A percentile compares a stretch with the other conserved stretches of the same genome.
Conservation (phyloP, 2,888 invertebrate genomes). For the Tinea trinotella region DNA sequence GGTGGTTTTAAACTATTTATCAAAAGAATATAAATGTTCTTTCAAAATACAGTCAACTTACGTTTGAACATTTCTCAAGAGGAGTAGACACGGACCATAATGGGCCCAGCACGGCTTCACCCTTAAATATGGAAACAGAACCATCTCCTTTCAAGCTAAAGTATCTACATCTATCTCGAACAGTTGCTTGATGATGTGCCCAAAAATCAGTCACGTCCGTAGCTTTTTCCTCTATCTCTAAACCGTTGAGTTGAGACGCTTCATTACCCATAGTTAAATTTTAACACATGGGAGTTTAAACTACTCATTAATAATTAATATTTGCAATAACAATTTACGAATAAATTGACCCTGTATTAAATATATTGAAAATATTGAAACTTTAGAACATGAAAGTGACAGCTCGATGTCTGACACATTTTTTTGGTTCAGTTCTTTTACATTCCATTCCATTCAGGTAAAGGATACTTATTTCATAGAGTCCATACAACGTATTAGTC, state of each 20-base stretch:
- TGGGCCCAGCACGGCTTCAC: constrained; percentile 77
- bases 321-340: no score
- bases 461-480: no score
- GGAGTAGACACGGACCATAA: constrained; percentile 78
- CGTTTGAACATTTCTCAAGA: constrained; percentile 84
- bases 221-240: constrained; percentile 82
- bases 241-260: constrained; percentile 77
- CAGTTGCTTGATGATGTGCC: constrained; percentile 77
- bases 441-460: no score
- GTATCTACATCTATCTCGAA: constrained; percentile 69
- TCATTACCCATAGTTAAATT: constrained; percentile 81
- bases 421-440: no score
- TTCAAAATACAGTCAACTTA: constrained; percentile 38
- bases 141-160: constrained; percentile 69
- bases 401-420: no score
- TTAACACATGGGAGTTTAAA: background rate
- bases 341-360: no score
- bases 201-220: constrained; percentile 85
- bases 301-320: background rate
- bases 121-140: constrained; percentile 81
- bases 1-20: background rate
- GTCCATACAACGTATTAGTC: no score
- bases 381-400: no score
- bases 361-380: no score
- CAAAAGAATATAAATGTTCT: background rate